Evolutionary conservation across 2,888 invertebrate genomes (phyloP).

Genomic region (Xestia rhomboidea): DNA sequence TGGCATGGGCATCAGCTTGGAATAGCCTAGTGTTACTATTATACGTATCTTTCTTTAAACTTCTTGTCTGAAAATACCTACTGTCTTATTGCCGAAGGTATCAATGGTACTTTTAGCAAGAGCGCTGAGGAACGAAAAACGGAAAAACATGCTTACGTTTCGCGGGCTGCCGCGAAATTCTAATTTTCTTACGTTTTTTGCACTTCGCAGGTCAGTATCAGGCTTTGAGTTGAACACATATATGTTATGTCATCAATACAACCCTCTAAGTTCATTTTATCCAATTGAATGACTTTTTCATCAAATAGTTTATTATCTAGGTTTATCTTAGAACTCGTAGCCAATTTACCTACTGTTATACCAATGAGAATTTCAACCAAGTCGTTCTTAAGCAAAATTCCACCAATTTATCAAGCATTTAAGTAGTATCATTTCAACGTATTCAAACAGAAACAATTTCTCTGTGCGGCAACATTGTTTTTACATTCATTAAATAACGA

Average conservation of each 20-base stretch:
- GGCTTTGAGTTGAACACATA: no score
- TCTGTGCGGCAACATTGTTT: slow-evolving; percentile 62
- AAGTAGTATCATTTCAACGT: slow-evolving; percentile 58
- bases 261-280: neutral
- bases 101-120: neutral
- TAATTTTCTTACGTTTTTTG: neutral
- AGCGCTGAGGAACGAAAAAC: no score
- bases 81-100: neutral
- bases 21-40: neutral
- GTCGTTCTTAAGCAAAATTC: slow-evolving; percentile 22
- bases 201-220: neutral
- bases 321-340: neutral
- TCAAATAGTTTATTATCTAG: neutral
- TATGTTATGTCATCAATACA: neutral
- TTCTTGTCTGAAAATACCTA: neutral
- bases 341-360: neutral
- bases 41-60: neutral
- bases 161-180: neutral
- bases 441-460: slow-evolving; percentile 63
- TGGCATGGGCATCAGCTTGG: neutral
- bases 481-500: slow-evolving; percentile 69
- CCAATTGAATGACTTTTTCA: neutral
- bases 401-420: slow-evolving; percentile 53
- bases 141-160: no score
- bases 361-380: slow-evolving; percentile 3